Evolutionary conservation across 2,797 vertebrate genomes (phyloP), one percentile per base, ranked within the genome.

Genomic region (Lutjanus argentimaculatus): DNA sequence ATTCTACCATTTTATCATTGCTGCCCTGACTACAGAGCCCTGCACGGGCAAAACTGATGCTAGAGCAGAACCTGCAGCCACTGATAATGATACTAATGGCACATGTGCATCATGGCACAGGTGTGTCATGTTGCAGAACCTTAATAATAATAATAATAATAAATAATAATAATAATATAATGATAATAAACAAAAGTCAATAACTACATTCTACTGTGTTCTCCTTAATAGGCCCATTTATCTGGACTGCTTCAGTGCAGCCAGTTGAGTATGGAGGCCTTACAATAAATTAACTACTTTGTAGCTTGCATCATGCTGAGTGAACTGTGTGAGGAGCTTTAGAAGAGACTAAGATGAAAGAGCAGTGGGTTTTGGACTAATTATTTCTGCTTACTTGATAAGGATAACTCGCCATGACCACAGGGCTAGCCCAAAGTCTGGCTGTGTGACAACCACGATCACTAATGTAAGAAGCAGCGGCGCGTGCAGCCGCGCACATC

Each of bases 381-480:
- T 91, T 90, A 90, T 89, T 84, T 87, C 80, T 77, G 72, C 89
- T 80, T 82, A 71, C 84, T 89, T 77, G 82, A 87, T 80, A 85
- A 79, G 74, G 77, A 91, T 82, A 85, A 87, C 77, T 87, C 72
- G 15, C 72, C 85, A 58, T 79, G 84, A 88, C 85, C 80, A 70
- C 75, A 72, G 76, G 72, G 55, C 69, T 80, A 22, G 71, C 85
- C 79, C 58, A 46, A 21, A 80, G 77, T 83, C 43, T 76, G 75
- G 25, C 80, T 70, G 74, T 56, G 80, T 79, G 82, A 78, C 79
- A 78, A 48, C 52, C 25, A 7, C 59, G 2, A 51, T 59, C 71
- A 52, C 62, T 61, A 53, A 75, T 77, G 51, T 58, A 52, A 77
- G 67, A 74, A 58, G 72, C 53, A 57, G 56, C 7, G 30, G 12